Percentiles rank a stretch among this genome's conserved stretches.
phyloP scores from a whole-genome alignment of 2,888 invertebrate species.

The Pteria penguin region DNA sequence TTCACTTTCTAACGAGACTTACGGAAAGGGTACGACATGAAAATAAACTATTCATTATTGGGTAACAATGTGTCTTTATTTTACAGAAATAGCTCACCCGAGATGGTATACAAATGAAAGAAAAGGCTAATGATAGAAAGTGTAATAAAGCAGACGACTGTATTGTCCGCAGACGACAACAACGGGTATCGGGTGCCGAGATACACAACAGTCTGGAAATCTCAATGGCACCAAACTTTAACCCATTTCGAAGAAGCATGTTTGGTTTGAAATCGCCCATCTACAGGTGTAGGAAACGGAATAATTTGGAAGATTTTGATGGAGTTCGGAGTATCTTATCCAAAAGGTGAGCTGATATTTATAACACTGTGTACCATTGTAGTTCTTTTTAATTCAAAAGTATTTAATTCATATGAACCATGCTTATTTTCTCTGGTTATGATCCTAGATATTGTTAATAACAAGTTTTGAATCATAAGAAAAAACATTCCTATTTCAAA shows the following conservation, averaged over 20 bases:
- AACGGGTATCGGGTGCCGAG: neutral
- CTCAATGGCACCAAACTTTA: constrained; percentile 33
- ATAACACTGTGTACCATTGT: too few species aligned
- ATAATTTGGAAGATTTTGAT: constrained; percentile 37
- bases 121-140: neutral
- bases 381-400: too few species aligned
- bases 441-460: too few species aligned
- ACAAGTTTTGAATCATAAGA: too few species aligned
- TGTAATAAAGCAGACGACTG: neutral
- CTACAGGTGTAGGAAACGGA: constrained; percentile 23
- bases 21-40: neutral
- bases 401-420: too few species aligned
- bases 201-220: neutral
- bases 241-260: constrained; percentile 31
- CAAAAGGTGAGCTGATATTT: constrained; percentile 31
- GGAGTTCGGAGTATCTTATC: constrained; percentile 40
- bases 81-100: neutral
- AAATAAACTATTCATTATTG: neutral
- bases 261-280: constrained; percentile 40
- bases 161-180: neutral
- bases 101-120: neutral
- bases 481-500: too few species aligned
- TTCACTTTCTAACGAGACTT: neutral
- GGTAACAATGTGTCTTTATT: neutral
- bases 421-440: too few species aligned